phyloP scores from a whole-genome alignment of 2,113 vertebrate species.

The Cichladusa arquata region DNA sequence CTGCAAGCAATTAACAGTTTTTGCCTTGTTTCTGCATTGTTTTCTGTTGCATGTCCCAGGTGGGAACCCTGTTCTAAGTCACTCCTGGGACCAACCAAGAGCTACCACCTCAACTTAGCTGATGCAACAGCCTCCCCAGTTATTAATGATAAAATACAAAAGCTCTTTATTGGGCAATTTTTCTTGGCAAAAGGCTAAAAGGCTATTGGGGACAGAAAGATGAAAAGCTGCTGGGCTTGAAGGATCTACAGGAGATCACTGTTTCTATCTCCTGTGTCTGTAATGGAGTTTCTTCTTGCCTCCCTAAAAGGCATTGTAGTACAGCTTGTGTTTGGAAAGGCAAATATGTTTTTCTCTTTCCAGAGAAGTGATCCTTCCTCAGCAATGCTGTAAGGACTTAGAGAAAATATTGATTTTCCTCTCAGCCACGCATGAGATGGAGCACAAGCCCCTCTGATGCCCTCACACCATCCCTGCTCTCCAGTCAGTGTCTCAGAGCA shows the following conservation, averaged over 20 bases:
- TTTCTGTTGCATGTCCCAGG: background rate
- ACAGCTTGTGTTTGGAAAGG: background rate
- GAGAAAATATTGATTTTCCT: background rate
- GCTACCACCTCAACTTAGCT: background rate
- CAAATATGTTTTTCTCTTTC: background rate
- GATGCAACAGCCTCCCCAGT: background rate
- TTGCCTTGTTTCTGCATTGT: background rate
- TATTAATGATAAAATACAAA: background rate
- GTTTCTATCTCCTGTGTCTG: background rate
- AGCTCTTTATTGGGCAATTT: background rate
- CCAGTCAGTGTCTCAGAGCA: fast-evolving
- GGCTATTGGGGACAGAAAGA: background rate
- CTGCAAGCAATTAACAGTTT: background rate
- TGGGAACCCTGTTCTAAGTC: background rate
- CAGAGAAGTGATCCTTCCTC: background rate
- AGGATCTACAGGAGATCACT: background rate
- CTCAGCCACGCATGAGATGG: background rate
- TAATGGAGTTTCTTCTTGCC: background rate
- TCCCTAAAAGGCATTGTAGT: background rate
- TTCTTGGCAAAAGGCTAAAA: background rate
- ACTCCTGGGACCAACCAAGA: background rate
- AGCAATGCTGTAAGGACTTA: background rate
- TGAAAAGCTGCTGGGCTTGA: slow-evolving; percentile 22
- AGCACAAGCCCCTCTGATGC: background rate
- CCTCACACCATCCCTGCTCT: background rate